Conservation (phyloP, 2,113 vertebrate species). For the Astur gentilis region DNA sequence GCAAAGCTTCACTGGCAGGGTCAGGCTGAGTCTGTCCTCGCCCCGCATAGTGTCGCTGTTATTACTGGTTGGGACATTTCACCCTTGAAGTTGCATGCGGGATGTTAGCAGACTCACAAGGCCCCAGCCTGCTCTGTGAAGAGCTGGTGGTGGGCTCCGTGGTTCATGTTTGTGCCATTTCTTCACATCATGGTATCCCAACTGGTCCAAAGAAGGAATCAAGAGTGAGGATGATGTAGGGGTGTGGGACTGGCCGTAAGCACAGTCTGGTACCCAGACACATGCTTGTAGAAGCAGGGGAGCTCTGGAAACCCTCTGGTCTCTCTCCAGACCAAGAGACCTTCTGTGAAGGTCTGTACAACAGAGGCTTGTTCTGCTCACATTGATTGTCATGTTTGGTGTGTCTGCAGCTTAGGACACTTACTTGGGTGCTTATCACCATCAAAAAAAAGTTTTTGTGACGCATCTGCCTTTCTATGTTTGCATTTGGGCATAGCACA, state of each 20-base stretch:
- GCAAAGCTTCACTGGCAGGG: background rate
- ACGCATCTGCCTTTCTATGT: background rate
- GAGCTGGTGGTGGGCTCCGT: background rate
- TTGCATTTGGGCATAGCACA: background rate
- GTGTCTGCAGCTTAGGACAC: background rate
- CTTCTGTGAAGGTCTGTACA: background rate
- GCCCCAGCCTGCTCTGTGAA: background rate
- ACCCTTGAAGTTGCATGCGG: background rate
- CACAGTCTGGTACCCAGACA: background rate
- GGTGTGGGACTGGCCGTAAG: background rate
- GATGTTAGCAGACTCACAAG: background rate
- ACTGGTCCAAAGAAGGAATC: background rate
- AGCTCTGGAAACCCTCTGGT: background rate
- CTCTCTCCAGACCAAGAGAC: background rate
- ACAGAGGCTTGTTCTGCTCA: background rate
- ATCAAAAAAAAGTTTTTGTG: background rate
- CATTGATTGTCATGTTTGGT: background rate
- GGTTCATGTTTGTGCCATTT: background rate
- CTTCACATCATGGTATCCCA: background rate
- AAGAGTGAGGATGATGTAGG: background rate
- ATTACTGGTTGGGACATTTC: background rate
- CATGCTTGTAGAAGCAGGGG: background rate
- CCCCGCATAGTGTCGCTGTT: background rate
- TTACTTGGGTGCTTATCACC: background rate
- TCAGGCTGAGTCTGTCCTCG: background rate